These are phyloP conservation scores for Cataglyphis altisquamis DNA, from an alignment of 2,888 invertebrate genomes.

Conservation along the genomic window DNA sequence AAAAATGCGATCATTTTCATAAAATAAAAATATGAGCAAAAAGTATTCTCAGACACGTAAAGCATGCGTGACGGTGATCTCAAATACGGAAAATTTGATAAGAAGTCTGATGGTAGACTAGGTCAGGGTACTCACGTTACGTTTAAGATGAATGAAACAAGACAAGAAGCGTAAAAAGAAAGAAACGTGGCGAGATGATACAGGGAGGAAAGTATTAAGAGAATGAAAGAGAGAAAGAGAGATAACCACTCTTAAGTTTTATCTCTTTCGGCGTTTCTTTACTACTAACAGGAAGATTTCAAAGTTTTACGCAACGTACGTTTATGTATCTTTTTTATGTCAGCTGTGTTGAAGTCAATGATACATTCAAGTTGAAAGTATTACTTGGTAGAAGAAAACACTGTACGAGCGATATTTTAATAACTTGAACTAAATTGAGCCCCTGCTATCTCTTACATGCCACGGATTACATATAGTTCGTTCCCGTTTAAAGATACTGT, in stretches of 20 bases:
- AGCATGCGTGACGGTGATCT: constrained; percentile 41
- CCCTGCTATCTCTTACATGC: not conserved
- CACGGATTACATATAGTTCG: not conserved
- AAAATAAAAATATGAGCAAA: constrained; percentile 24
- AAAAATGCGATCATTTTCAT: constrained; percentile 35
- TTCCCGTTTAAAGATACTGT: not conserved
- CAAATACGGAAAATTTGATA: constrained; percentile 15
- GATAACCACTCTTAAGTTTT: constrained; percentile 37
- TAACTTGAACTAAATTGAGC: not conserved
- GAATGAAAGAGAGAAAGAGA: constrained; percentile 30
- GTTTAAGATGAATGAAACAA: constrained; percentile 74
- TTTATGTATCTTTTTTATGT: constrained; percentile 18
- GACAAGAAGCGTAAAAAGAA: constrained; percentile 42
- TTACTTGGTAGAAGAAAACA: not conserved
- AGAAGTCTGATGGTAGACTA: constrained; percentile 35
- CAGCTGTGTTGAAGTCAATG: not conserved
- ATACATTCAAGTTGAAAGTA: not conserved
- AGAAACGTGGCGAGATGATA: constrained; percentile 42
- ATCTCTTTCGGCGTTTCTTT: constrained; percentile 39
- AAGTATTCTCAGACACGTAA: constrained; percentile 18
- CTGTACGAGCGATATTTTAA: not conserved
- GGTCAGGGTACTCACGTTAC: constrained; percentile 56
- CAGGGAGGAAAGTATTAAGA: not conserved
- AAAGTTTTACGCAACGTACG: constrained; percentile 17
- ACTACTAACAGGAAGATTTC: not conserved